A percentile compares a stretch with the other conserved stretches of the same genome.
phyloP scores from a whole-genome alignment of 2,888 invertebrate genomes.

The Lamproptera curius region DNA sequence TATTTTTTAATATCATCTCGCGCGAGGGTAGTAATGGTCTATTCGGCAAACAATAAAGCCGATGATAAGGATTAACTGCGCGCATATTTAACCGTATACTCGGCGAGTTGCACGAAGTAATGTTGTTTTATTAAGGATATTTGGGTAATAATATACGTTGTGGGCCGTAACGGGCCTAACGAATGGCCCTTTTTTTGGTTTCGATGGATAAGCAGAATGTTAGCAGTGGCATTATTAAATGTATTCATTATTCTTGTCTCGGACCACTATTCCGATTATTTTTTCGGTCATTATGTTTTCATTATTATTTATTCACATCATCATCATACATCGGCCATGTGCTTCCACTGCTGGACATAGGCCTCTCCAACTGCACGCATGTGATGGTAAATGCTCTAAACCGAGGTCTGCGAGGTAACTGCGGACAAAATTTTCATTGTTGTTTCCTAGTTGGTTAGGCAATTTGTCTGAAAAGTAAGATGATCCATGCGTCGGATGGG shows the following conservation, averaged over 20 bases:
- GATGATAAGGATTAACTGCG: conserved; percentile 38
- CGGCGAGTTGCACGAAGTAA: conserved; percentile 1
- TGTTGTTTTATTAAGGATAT: conserved; percentile 12
- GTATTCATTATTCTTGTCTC: background rate
- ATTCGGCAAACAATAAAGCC: conserved; percentile 36
- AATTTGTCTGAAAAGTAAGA: too few relatives aligned
- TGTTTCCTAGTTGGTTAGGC: too few relatives aligned
- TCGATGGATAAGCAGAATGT: background rate
- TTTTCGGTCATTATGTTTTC: too few relatives aligned
- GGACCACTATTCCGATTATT: too few relatives aligned
- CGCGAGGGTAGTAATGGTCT: conserved; percentile 32
- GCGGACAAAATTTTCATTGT: too few relatives aligned
- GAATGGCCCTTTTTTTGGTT: background rate
- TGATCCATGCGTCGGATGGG: too few relatives aligned
- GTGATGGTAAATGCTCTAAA: too few relatives aligned
- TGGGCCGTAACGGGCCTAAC: background rate
- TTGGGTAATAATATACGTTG: conserved; percentile 1
- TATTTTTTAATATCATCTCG: conserved; percentile 1
- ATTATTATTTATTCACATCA: too few relatives aligned
- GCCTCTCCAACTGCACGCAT: too few relatives aligned
- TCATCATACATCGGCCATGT: too few relatives aligned
- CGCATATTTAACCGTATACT: conserved; percentile 24
- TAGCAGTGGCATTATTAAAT: background rate
- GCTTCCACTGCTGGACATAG: too few relatives aligned
- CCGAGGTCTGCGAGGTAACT: too few relatives aligned